Conservation (phyloP, 2,888 invertebrate genomes). For the Andrena bucephala region DNA sequence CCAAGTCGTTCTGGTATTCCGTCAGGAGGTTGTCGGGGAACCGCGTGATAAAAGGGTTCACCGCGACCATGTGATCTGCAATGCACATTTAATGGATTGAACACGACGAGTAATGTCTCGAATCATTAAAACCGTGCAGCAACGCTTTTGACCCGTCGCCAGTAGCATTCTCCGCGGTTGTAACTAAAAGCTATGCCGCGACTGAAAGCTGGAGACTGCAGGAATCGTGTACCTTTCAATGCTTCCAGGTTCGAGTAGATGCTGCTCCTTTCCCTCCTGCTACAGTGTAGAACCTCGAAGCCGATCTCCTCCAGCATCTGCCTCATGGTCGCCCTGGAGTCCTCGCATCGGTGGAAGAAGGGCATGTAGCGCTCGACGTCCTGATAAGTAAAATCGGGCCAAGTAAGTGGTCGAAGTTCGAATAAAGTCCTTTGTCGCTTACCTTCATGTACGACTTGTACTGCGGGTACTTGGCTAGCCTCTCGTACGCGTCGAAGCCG, state of each 20-base stretch:
- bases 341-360: slow-evolving; percentile 88
- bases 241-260: slow-evolving; percentile 87
- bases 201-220: not conserved
- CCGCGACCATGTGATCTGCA: slow-evolving; percentile 89
- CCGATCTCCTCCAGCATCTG: slow-evolving; percentile 87
- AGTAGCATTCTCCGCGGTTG: not conserved
- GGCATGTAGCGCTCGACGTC: slow-evolving; percentile 89
- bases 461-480: slow-evolving; percentile 86
- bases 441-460: slow-evolving; percentile 89
- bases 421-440: not conserved
- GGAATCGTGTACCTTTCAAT: slow-evolving; percentile 86
- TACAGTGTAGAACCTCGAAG: slow-evolving; percentile 88
- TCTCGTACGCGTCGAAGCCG: slow-evolving; percentile 89
- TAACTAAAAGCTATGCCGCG: not conserved
- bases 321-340: slow-evolving; percentile 87
- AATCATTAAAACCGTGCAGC: no score
- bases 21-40: slow-evolving; percentile 87
- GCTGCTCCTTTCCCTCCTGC: slow-evolving; percentile 87
- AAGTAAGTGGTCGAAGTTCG: not conserved
- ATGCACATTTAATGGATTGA: no score
- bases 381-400: slow-evolving; percentile 72
- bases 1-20: slow-evolving; percentile 88
- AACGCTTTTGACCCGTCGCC: not conserved
- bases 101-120: no score
- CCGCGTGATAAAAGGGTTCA: slow-evolving; percentile 89